Conservation (phyloP, 2,797 vertebrate genomes). For the Danio tinwini region DNA sequence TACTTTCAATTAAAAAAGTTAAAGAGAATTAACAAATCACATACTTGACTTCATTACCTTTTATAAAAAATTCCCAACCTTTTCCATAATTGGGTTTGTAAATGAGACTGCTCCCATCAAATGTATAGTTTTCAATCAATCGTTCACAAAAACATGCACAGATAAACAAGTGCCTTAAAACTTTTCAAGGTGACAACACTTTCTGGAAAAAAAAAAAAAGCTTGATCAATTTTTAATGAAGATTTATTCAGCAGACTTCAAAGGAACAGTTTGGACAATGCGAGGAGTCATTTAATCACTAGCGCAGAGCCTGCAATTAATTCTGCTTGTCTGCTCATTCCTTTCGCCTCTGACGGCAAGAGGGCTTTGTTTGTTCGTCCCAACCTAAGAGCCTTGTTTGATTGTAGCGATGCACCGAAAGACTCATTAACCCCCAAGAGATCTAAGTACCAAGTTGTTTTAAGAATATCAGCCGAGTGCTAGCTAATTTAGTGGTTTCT, state of each 20-base stretch:
- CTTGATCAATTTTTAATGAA: slow-evolving; percentile 59
- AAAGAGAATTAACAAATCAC: too few relatives aligned
- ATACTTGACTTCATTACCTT: too few relatives aligned
- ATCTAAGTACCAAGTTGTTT: slow-evolving; percentile 20
- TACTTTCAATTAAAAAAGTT: too few relatives aligned
- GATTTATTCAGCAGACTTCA: slow-evolving; percentile 55
- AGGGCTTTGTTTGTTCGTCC: not conserved
- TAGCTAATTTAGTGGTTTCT: slow-evolving; percentile 11
- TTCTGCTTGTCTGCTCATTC: slow-evolving; percentile 55
- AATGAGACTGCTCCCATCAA: not conserved
- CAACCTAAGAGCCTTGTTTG: slow-evolving; percentile 19
- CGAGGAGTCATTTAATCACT: slow-evolving; percentile 56
- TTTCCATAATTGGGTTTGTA: not conserved
- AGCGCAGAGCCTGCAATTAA: slow-evolving; percentile 51
- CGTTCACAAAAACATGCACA: slow-evolving; percentile 73
- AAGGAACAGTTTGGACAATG: slow-evolving; percentile 55
- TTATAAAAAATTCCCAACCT: too few relatives aligned
- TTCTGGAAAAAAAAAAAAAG: not conserved
- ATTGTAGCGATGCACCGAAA: slow-evolving; percentile 17
- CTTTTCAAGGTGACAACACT: slow-evolving; percentile 50
- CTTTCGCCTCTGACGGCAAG: slow-evolving; percentile 34
- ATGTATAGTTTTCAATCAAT: slow-evolving; percentile 58
- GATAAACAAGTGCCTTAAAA: slow-evolving; percentile 44
- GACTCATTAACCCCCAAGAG: slow-evolving; percentile 25
- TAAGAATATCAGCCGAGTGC: slow-evolving; percentile 8